phyloP scores from a whole-genome alignment of 2,113 vertebrate species.

The Tachuris rubrigastra region DNA sequence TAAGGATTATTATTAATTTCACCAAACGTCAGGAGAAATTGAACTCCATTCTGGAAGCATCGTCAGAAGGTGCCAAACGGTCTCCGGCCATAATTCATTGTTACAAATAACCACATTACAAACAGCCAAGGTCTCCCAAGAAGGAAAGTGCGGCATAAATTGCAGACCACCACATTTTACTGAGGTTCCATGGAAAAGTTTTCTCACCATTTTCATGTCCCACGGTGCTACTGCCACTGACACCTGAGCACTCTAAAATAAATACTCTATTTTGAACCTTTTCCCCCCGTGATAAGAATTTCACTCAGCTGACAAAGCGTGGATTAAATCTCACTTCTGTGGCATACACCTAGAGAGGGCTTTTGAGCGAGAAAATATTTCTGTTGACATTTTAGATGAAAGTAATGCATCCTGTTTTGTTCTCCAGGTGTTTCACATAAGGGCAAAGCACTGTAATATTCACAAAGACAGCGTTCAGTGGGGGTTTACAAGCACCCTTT shows the following conservation, averaged over 20 bases:
- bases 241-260: not conserved
- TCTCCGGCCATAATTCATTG: not conserved
- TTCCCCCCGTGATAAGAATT: not conserved
- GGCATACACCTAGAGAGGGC: not conserved
- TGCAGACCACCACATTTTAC: not conserved
- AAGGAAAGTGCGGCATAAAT: not conserved
- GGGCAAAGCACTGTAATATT: not conserved
- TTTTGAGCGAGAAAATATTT: not conserved
- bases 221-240: not conserved
- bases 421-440: not conserved
- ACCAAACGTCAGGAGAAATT: not conserved
- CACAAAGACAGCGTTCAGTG: not conserved
- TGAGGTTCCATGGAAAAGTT: not conserved
- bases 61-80: not conserved
- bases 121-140: not conserved
- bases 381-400: not conserved
- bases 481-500: not conserved
- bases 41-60: not conserved
- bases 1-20: not conserved
- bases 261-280: not conserved
- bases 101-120: not conserved
- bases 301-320: conserved; percentile 7
- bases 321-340: not conserved
- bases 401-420: not conserved
- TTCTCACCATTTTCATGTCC: not conserved